Conservation (phyloP, 2,797 vertebrate genomes). For the Gadopsis marmoratus region DNA sequence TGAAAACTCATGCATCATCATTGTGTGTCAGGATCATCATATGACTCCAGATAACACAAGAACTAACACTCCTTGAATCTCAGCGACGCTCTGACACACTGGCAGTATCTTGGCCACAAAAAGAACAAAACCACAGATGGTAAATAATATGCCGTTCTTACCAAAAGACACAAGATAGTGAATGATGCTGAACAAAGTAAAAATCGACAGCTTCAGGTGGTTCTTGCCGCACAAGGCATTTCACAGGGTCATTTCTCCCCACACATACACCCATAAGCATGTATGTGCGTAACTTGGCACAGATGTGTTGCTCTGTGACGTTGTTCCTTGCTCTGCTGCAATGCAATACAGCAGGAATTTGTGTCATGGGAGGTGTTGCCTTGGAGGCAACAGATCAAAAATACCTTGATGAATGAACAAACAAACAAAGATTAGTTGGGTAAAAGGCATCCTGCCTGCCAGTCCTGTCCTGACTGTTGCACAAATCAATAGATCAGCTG, state of each 20-base stretch:
- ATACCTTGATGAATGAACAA: slow-evolving; percentile 63
- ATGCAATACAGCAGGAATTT: slow-evolving; percentile 66
- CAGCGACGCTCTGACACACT: slow-evolving; percentile 23
- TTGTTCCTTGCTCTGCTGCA: slow-evolving; percentile 24
- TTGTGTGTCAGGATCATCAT: slow-evolving; percentile 12
- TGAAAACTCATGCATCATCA: background rate
- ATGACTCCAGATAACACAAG: slow-evolving; percentile 4
- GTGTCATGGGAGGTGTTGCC: slow-evolving; percentile 53
- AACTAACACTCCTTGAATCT: slow-evolving; percentile 16
- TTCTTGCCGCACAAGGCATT: slow-evolving; percentile 56
- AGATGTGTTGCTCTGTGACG: slow-evolving; percentile 59
- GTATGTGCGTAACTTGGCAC: slow-evolving; percentile 50
- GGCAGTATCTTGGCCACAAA: background rate
- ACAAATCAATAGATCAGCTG: slow-evolving; percentile 36
- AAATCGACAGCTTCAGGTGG: slow-evolving; percentile 18
- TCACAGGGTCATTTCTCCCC: slow-evolving; percentile 44
- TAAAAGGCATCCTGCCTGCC: slow-evolving; percentile 42
- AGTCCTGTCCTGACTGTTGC: slow-evolving; percentile 17
- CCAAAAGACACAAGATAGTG: slow-evolving; percentile 7
- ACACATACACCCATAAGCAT: slow-evolving; percentile 28
- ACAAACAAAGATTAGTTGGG: slow-evolving; percentile 52
- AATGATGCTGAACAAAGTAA: slow-evolving; percentile 23
- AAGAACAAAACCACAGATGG: slow-evolving; percentile 4
- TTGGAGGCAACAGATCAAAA: slow-evolving; percentile 66
- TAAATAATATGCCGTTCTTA: slow-evolving; percentile 2